phyloP scores from a whole-genome alignment of 2,113 vertebrate species.

The Crypturellus undulatus region DNA sequence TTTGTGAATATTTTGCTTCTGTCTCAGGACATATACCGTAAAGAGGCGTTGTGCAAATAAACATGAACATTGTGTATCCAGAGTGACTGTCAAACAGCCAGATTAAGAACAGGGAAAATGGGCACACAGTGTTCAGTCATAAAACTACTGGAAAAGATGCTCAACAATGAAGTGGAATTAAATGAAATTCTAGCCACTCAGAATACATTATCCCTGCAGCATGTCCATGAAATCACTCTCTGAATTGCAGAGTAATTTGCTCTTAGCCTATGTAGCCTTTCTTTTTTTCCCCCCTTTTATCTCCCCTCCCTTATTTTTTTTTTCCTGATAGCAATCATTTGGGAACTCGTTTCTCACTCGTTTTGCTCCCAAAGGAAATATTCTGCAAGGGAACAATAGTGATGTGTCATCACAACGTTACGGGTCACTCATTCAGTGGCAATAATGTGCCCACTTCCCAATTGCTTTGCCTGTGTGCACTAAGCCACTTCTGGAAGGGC shows the following conservation, averaged over 20 bases:
- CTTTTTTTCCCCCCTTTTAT: not conserved
- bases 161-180: constrained; percentile 73
- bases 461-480: constrained; percentile 20
- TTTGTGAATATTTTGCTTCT: not conserved
- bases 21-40: not conserved
- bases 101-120: constrained; percentile 17
- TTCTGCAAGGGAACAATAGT: constrained; percentile 35
- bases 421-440: constrained; percentile 27
- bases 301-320: not conserved
- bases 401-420: constrained; percentile 30
- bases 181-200: constrained; percentile 75
- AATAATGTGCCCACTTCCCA: constrained; percentile 10
- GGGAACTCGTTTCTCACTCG: constrained; percentile 45
- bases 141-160: constrained; percentile 65
- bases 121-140: constrained; percentile 17
- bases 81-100: not conserved
- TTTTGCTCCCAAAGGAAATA: constrained; percentile 50
- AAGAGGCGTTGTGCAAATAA: not conserved
- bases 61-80: not conserved
- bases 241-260: constrained; percentile 75
- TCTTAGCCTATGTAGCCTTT: constrained; percentile 65
- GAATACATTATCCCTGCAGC: constrained; percentile 77
- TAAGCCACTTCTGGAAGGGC: not conserved
- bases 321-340: constrained; percentile 40
- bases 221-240: constrained; percentile 63